Conservation (phyloP, 2,888 invertebrate genomes). For the Dascillus cervinus region DNA sequence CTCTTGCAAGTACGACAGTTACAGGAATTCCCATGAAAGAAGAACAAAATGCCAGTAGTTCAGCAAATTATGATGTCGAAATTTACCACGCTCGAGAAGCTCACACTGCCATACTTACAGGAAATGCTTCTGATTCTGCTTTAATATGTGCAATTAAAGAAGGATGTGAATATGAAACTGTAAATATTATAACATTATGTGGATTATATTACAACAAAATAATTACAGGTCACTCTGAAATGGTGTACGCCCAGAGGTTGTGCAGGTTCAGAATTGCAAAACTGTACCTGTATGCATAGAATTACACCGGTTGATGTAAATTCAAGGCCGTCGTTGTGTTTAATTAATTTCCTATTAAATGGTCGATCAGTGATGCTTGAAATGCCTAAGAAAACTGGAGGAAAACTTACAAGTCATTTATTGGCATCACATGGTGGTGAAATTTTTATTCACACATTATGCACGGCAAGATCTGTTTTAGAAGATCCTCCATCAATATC, state of each 20-base stretch:
- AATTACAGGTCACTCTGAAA: constrained; percentile 67
- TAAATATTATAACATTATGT: constrained; percentile 25
- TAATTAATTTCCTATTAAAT: constrained; percentile 94
- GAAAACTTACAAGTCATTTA: constrained; percentile 86
- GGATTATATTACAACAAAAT: constrained; percentile 1
- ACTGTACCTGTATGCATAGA: constrained; percentile 76
- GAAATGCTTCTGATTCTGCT: constrained; percentile 55
- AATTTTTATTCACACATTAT: constrained; percentile 89
- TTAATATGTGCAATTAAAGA: constrained; percentile 60
- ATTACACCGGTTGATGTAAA: constrained; percentile 96
- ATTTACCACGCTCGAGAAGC: constrained; percentile 85
- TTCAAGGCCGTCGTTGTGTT: constrained; percentile 91
- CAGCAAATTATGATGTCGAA: constrained; percentile 98
- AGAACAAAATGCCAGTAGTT: constrained; percentile 95
- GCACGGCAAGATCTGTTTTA: constrained; percentile 74
- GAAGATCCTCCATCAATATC: constrained; percentile 94
- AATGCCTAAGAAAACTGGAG: constrained; percentile 76
- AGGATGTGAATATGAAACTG: constrained; percentile 70
- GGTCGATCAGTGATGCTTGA: constrained; percentile 90
- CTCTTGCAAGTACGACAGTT: constrained; percentile 91
- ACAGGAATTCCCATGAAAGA: constrained; percentile 99
- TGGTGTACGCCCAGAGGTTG: constrained; percentile 96
- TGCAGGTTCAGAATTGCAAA: constrained; percentile 71
- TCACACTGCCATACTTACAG: constrained; percentile 70
- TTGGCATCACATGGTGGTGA: constrained; percentile 92